Evolutionary conservation across 2,888 invertebrate species (phyloP).

Genomic region (Coremacera marginata): DNA sequence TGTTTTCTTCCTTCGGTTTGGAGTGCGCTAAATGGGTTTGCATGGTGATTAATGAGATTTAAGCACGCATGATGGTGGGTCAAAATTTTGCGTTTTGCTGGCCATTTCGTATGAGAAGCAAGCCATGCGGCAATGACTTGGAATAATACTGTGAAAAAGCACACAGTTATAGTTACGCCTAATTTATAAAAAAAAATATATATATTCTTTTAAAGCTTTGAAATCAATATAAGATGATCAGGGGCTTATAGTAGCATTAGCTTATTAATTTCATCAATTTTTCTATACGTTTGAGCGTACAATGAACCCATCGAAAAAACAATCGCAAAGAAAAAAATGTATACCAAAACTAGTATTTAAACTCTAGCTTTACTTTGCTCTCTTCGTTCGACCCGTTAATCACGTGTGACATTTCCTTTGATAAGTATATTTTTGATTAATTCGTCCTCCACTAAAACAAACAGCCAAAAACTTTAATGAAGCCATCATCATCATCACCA

Average conservation of each 20-base stretch:
- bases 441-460: not conserved
- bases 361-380: not conserved
- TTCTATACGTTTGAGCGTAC: too few species aligned
- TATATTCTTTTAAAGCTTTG: too few species aligned
- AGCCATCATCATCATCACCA: constrained; percentile 5
- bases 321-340: not conserved
- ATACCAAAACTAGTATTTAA: not conserved
- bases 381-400: not conserved
- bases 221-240: too few species aligned
- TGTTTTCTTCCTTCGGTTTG: not conserved
- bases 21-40: constrained; percentile 12
- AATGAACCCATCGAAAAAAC: not conserved
- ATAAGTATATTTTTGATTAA: constrained; percentile 14
- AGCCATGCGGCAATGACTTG: not conserved
- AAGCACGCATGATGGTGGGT: constrained; percentile 52
- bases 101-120: not conserved
- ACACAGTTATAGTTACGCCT: not conserved
- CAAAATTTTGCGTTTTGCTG: not conserved
- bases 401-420: not conserved
- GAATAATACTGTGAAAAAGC: not conserved
- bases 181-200: not conserved
- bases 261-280: too few species aligned
- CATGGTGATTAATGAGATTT: constrained; percentile 62
- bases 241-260: too few species aligned
- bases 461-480: not conserved